Conservation (phyloP, 1,140 invertebrate genomes). For the Monochamus saltuarius region DNA sequence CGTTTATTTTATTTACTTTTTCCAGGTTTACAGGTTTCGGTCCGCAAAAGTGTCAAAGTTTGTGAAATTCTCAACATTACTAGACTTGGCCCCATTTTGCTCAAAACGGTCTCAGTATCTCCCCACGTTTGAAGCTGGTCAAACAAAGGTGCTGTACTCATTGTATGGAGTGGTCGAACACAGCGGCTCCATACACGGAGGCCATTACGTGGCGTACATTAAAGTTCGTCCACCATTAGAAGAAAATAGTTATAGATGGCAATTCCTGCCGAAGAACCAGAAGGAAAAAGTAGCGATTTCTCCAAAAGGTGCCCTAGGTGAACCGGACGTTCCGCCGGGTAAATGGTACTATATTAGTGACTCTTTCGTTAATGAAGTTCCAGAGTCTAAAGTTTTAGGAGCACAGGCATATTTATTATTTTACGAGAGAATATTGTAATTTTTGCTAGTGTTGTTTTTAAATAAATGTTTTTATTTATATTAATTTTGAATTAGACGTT, state of each 20-base stretch:
- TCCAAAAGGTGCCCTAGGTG: constrained; percentile 39
- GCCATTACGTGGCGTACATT: constrained; percentile 96
- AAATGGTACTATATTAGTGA: constrained; percentile 95
- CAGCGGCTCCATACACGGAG: constrained; percentile 83
- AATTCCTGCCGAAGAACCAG: constrained; percentile 65
- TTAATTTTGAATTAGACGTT: too few species aligned
- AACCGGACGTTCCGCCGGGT: constrained; percentile 63
- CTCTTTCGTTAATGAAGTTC: constrained; percentile 76
- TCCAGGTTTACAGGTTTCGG: constrained; percentile 43
- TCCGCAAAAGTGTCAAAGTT: constrained; percentile 77
- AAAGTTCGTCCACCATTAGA: constrained; percentile 67
- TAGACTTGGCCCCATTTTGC: constrained; percentile 91
- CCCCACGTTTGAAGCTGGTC: constrained; percentile 62
- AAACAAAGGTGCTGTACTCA: constrained; percentile 78
- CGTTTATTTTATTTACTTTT: background rate
- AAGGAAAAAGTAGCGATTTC: constrained; percentile 47
- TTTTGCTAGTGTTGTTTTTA: constrained; percentile 7
- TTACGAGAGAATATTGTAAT: constrained; percentile 84
- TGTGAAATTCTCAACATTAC: constrained; percentile 82
- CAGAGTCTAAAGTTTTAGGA: constrained; percentile 77
- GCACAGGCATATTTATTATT: constrained; percentile 96
- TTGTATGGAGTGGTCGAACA: constrained; percentile 96
- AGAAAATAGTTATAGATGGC: constrained; percentile 64
- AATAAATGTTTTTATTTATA: constrained; percentile 5
- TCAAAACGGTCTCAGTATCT: constrained; percentile 72